Evolutionary conservation across 2,797 vertebrate genomes (phyloP).

Genomic region (Cynopterus sphinx): DNA sequence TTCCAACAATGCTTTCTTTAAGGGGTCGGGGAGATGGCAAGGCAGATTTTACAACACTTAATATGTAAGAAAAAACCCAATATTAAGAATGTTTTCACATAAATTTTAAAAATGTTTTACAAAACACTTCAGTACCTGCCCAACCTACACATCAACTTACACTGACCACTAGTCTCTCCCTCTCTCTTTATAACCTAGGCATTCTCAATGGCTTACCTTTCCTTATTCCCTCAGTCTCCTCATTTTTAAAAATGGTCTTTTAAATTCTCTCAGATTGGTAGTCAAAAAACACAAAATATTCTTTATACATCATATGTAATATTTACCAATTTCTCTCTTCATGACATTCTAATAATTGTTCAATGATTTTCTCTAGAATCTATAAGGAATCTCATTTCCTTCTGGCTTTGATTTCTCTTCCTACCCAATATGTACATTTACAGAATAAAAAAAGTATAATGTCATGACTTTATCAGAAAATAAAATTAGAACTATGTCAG

Average conservation of each 20-base stretch:
- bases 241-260: not conserved
- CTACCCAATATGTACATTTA: not conserved
- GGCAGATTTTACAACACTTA: not conserved
- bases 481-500: conserved; percentile 36
- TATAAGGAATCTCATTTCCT: not conserved
- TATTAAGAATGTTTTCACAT: not conserved
- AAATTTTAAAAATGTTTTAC: not conserved
- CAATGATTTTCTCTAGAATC: not conserved
- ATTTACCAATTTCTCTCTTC: not conserved
- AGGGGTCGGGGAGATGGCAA: no score
- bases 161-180: not conserved
- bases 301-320: not conserved
- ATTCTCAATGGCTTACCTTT: not conserved
- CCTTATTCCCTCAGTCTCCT: not conserved
- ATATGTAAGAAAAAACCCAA: not conserved
- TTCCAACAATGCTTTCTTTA: not conserved
- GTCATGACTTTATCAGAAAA: conserved; percentile 22
- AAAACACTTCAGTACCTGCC: not conserved
- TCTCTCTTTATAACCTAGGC: not conserved
- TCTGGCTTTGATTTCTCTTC: not conserved
- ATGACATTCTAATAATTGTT: not conserved
- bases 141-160: not conserved
- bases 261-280: not conserved
- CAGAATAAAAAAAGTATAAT: not conserved
- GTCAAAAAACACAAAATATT: not conserved